phyloP scores from a whole-genome alignment of 92 coral and sea anemone species.

The Umimayanthus kanabou region DNA sequence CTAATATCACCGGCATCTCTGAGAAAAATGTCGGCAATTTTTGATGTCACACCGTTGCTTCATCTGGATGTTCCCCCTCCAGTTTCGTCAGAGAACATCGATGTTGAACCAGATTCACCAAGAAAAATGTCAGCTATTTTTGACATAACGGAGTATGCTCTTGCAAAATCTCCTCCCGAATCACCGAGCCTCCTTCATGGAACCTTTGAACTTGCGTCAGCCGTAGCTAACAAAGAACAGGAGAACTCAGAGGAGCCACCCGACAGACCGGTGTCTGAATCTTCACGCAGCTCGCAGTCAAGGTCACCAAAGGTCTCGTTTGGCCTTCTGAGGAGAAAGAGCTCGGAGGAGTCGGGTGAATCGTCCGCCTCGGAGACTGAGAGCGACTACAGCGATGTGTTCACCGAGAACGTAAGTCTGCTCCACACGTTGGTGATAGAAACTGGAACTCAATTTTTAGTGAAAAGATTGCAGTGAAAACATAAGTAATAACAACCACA shows the following conservation, averaged over 20 bases:
- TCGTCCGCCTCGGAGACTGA: constrained; percentile 85
- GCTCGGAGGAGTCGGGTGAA: constrained; percentile 40
- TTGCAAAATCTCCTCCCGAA: constrained; percentile 80
- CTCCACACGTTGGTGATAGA: not conserved
- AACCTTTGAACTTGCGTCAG: constrained; percentile 26
- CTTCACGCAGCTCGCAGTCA: constrained; percentile 40
- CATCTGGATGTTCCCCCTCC: constrained; percentile 67
- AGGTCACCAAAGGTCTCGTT: constrained; percentile 48
- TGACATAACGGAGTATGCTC: constrained; percentile 71
- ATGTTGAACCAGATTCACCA: constrained; percentile 48
- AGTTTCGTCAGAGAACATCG: not conserved
- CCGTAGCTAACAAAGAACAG: not conserved
- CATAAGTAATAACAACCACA: no score
- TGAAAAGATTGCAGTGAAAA: not conserved
- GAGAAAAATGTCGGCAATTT: constrained; percentile 75
- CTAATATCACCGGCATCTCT: constrained; percentile 64
- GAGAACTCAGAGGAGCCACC: constrained; percentile 56
- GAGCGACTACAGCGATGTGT: constrained; percentile 78
- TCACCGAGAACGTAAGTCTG: constrained; percentile 57
- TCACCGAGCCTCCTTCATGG: constrained; percentile 47
- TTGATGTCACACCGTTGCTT: constrained; percentile 64
- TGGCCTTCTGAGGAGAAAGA: constrained; percentile 29
- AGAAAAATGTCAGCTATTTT: constrained; percentile 80
- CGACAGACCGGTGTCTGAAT: constrained; percentile 31
- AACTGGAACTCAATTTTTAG: not conserved